These are phyloP conservation scores for Plagodis pulveraria DNA, from an alignment of 2,888 invertebrate genomes.

Conservation along the genomic window DNA sequence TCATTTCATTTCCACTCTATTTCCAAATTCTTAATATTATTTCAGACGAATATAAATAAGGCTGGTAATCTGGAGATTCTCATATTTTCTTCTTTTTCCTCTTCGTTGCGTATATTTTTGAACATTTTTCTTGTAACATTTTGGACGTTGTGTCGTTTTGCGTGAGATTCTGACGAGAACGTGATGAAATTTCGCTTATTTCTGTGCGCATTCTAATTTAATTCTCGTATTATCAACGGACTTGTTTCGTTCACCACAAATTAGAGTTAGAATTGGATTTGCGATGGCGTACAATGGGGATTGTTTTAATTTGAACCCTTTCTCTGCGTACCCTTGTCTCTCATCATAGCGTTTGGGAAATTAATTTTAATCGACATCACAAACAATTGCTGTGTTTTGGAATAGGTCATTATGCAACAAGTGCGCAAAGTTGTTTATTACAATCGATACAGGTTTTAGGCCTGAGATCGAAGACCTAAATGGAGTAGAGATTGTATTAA, in stretches of 20 bases:
- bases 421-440: no score
- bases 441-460: no score
- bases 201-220: conserved; percentile 42
- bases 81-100: conserved; percentile 21
- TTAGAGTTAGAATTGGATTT: conserved; percentile 35
- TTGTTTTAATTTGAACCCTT: conserved; percentile 33
- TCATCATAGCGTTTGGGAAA: not conserved
- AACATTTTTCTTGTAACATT: conserved; percentile 41
- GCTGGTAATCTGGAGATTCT: conserved; percentile 50
- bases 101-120: conserved; percentile 40
- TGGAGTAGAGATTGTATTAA: no score
- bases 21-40: conserved; percentile 42
- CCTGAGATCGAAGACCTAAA: no score
- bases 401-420: no score
- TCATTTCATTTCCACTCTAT: conserved; percentile 27
- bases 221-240: conserved; percentile 41
- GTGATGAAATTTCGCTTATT: conserved; percentile 49
- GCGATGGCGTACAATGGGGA: conserved; percentile 26
- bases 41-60: conserved; percentile 51
- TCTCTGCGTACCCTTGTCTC: conserved; percentile 7
- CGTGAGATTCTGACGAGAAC: conserved; percentile 52
- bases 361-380: no score
- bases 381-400: no score
- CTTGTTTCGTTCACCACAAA: conserved; percentile 37
- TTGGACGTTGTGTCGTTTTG: conserved; percentile 39